Evolutionary conservation across 2,888 invertebrate species (phyloP).

Genomic region (Drosophila meridionalis): DNA sequence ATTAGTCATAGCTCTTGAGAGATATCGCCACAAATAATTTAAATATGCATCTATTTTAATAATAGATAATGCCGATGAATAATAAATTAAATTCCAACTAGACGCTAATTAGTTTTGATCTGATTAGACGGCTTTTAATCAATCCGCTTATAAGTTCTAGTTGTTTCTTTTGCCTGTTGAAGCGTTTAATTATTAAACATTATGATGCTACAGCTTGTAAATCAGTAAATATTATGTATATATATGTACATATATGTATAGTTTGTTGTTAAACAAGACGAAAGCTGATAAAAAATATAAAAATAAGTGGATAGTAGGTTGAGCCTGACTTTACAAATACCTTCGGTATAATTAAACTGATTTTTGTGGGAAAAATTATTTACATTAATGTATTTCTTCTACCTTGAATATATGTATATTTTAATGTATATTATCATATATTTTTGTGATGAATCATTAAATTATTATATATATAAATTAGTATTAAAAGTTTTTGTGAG

Average conservation of each 20-base stretch:
- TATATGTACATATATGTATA: too few relatives aligned
- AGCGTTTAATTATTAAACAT: constrained; percentile 4
- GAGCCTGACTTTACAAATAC: too few relatives aligned
- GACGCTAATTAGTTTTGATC: not conserved
- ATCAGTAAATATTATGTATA: constrained; percentile 3
- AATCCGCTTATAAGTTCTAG: not conserved
- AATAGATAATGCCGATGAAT: constrained; percentile 13
- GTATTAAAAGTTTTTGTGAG: too few relatives aligned
- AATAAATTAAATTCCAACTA: not conserved
- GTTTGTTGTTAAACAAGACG: constrained; percentile 31
- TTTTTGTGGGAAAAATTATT: too few relatives aligned
- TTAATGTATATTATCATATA: too few relatives aligned
- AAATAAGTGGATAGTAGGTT: too few relatives aligned
- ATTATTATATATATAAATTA: too few relatives aligned
- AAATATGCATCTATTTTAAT: constrained; percentile 26
- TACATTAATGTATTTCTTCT: too few relatives aligned
- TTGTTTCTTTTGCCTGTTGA: constrained; percentile 1
- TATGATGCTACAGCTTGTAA: constrained; percentile 14
- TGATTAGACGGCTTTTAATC: not conserved
- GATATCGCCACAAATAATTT: constrained; percentile 20
- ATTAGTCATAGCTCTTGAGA: constrained; percentile 15
- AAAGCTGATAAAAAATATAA: not conserved
- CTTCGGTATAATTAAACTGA: too few relatives aligned
- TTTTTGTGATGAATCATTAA: too few relatives aligned
- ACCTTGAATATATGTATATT: too few relatives aligned